Conservation (phyloP, 2,888 invertebrate genomes). For the Pandemis heparana region DNA sequence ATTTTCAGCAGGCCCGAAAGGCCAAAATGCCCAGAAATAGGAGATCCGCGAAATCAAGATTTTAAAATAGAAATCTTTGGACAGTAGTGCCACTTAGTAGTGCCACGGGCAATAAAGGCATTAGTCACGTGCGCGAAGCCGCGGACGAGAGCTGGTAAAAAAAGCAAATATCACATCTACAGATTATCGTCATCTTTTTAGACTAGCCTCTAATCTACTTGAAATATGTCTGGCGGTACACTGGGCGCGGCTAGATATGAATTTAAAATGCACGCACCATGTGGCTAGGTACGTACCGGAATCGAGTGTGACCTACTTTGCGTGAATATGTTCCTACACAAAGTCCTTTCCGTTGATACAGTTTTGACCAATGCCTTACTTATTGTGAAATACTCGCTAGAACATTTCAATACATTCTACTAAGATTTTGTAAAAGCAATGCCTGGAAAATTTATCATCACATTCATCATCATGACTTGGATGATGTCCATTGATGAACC, state of each 20-base stretch:
- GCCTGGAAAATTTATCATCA: too few relatives aligned
- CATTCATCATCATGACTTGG: too few relatives aligned
- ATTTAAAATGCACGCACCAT: conserved; percentile 67
- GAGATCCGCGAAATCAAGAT: too few relatives aligned
- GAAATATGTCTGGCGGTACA: conserved; percentile 44
- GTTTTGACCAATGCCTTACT: conserved; percentile 4
- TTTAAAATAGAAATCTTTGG: too few relatives aligned
- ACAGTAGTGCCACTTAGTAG: too few relatives aligned
- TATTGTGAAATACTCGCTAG: conserved; percentile 12
- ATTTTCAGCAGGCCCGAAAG: too few relatives aligned
- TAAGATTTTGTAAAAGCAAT: too few relatives aligned
- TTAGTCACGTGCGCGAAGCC: too few relatives aligned
- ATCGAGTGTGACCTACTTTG: conserved; percentile 71
- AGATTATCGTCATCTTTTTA: not conserved
- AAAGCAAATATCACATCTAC: conserved; percentile 17
- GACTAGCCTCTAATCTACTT: conserved; percentile 37
- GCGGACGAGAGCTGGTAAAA: too few relatives aligned
- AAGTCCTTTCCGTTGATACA: conserved; percentile 23
- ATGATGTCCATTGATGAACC: not conserved
- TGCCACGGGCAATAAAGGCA: too few relatives aligned
- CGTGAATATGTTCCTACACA: conserved; percentile 48
- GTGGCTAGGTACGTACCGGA: conserved; percentile 45
- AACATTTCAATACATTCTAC: too few relatives aligned
- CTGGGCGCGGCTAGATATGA: conserved; percentile 75
- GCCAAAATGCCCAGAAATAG: too few relatives aligned